Percentiles rank a stretch among this genome's conserved stretches.
These are phyloP conservation scores for Odontocolon sp. DNA, from an alignment of 2,888 invertebrate species.

Conservation along the genomic window DNA sequence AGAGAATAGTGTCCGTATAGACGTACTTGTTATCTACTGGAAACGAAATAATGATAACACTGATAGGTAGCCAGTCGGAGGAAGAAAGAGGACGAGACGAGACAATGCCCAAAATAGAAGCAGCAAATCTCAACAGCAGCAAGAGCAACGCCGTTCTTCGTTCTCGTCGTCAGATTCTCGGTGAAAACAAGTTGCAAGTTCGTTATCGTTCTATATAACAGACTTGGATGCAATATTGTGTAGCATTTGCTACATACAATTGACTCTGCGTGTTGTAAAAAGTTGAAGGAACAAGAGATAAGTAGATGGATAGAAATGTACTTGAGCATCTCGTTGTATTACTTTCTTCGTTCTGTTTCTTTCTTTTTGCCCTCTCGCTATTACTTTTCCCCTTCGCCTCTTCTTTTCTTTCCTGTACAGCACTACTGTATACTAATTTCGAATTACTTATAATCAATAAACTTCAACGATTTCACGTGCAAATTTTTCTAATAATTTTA, in stretches of 20 bases:
- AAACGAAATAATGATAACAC: constrained; percentile 49
- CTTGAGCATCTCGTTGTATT: constrained; percentile 29
- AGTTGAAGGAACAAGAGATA: not conserved
- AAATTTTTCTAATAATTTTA: too few relatives aligned
- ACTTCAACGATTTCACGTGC: too few relatives aligned
- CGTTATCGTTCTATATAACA: constrained; percentile 62
- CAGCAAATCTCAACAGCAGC: constrained; percentile 42
- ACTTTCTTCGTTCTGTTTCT: constrained; percentile 20
- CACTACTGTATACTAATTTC: too few relatives aligned
- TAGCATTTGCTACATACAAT: not conserved
- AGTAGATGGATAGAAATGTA: constrained; percentile 31
- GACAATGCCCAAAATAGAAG: constrained; percentile 57
- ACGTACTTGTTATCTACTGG: constrained; percentile 47
- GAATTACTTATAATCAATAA: too few relatives aligned
- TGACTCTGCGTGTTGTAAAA: constrained; percentile 3
- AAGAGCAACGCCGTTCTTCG: constrained; percentile 20
- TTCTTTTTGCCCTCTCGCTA: not conserved
- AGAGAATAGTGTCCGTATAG: constrained; percentile 11
- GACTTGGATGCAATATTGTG: constrained; percentile 44
- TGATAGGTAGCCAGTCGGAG: not conserved
- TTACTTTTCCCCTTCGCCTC: not conserved
- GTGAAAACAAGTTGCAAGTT: constrained; percentile 63
- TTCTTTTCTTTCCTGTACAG: not conserved
- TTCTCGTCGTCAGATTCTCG: constrained; percentile 18
- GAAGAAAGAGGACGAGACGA: constrained; percentile 14